Evolutionary conservation across 2,888 invertebrate genomes (phyloP).

Genomic region (Spilosoma lubricipeda): DNA sequence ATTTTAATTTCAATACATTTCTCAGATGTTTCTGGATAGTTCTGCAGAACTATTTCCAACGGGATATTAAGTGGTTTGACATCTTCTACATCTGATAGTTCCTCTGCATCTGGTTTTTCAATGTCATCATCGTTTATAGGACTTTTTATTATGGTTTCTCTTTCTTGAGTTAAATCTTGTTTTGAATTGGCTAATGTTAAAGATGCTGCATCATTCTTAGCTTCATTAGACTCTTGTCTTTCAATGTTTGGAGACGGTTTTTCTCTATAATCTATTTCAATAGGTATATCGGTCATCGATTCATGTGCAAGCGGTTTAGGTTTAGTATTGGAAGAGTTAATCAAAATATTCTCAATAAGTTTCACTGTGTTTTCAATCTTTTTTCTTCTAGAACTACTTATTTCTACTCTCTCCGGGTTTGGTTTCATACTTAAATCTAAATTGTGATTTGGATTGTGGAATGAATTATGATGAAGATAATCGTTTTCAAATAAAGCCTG

Average conservation of each 20-base stretch:
- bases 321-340: slow-evolving; percentile 55
- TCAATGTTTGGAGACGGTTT: slow-evolving; percentile 4
- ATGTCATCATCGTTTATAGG: slow-evolving; percentile 2
- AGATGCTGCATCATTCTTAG: slow-evolving; percentile 20
- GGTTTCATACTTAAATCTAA: slow-evolving; percentile 53
- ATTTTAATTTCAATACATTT: slow-evolving; percentile 44
- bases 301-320: slow-evolving; percentile 27
- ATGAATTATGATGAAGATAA: slow-evolving; percentile 39
- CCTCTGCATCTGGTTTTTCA: slow-evolving; percentile 17
- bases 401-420: slow-evolving; percentile 34
- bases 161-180: not conserved
- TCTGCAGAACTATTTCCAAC: slow-evolving; percentile 17
- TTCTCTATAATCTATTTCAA: not conserved
- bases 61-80: slow-evolving; percentile 26
- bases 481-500: slow-evolving; percentile 46
- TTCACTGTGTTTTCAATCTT: slow-evolving; percentile 76
- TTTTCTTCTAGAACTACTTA: slow-evolving; percentile 63
- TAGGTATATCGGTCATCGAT: not conserved
- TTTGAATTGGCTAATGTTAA: slow-evolving; percentile 12
- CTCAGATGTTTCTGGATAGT: slow-evolving; percentile 25
- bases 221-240: not conserved
- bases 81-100: slow-evolving; percentile 34
- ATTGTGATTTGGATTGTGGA: slow-evolving; percentile 49
- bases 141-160: slow-evolving; percentile 17
- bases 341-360: slow-evolving; percentile 73